Base-by-base conservation (phyloP, 2,113 vertebrate genomes). In the Carollia perspicillata region DNA sequence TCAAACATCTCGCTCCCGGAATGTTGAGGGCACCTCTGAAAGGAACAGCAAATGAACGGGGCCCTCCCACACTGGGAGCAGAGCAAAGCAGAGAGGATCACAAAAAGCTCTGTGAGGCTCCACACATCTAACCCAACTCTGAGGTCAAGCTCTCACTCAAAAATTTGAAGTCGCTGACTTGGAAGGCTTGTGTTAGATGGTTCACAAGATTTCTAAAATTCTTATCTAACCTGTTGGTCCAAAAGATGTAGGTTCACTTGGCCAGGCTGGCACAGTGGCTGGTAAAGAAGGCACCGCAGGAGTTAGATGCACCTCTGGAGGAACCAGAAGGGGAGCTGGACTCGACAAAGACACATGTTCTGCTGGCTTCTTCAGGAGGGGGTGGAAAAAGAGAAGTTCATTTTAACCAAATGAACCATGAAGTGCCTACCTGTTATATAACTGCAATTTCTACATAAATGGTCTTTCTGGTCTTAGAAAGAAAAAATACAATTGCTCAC, bases 231-330 rank as follows among this genome's bases (percentile, higher is more conserved):
- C 98, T 98, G 98, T 98, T 98, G 98, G 97, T 98, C 98, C 98
- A 2, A 98, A 99, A 89, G 98, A 95, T 98, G 98, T 89, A 96
- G 98, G 98, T 97, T 98, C 98, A 91, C 97, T 98, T 93, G 98
- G 98, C 98, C 98, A 99, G 95, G 98, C 94, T 97, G 98, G 98
- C 98, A 98, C 98, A 95, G 98, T 97, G 98, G 98, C 96, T 98
- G 98, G 98, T 98, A 98, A 96, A 96, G 98, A 99, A 99, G 98
- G 98, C 98, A 99, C 99, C 95, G 98, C 95, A 97, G 98, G 98
- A 98, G 98, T 97, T 89, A 98, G 98, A 97, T 98, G 98, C 87
- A 98, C 98, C 97, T 99, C 98, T 96, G 98, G 97, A 95, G 98
- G 98, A 60, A 98, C 97, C 33, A 98, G 96, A 93, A 98, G 97